Base-by-base conservation (phyloP, 2,888 invertebrate genomes). In the Barypeithes pellucidus region DNA sequence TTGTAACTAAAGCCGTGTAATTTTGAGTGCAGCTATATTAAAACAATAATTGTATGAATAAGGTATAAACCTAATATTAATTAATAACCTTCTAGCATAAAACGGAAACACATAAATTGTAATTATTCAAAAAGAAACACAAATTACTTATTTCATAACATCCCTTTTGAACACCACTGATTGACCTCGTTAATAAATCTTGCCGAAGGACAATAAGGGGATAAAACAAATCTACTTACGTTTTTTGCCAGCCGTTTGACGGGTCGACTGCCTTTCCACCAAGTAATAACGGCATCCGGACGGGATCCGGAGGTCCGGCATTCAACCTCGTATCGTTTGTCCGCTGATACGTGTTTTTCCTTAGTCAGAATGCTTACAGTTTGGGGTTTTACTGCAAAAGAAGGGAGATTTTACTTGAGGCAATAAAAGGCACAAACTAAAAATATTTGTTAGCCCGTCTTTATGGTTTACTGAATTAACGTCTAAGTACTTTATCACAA, bases 191-290 rank as follows among this genome's bases (percentile, higher is more conserved):
- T 71, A 67, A 67, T 72, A 72, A 67, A 72, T 72, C 60, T 72
- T 9, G 50, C 63, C 18, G 18, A 20, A 36, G 54, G 54, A 69
- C 63, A 70, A 67, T 67, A 72, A 67, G 45, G 52, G 50, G 59
- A 52, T 45, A 57, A 81, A 72, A 72, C 67, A 81, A 67, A 67
- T 62, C 63, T 72, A 91, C 94, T 93, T 87, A 95, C 95, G 85
- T 92, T 94, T 87, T 94, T 94, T 69, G 93, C 92, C 85, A 92
- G 89, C 84, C 92, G 90, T 86, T 93, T 94, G 77, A 95, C 90
- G 85, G 93, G 94, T 80, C 93, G 89, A 83, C 92, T 94, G 80
- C 92, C 93, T 85, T 94, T 95, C 95, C 95, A 96, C 96, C 96
- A 96, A 59, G 94, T 93, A 83, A 96, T 93, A 71, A 91, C 89